These are phyloP conservation scores for Dorcus hopei DNA, from an alignment of 2,888 invertebrate genomes.

Conservation along the genomic window DNA sequence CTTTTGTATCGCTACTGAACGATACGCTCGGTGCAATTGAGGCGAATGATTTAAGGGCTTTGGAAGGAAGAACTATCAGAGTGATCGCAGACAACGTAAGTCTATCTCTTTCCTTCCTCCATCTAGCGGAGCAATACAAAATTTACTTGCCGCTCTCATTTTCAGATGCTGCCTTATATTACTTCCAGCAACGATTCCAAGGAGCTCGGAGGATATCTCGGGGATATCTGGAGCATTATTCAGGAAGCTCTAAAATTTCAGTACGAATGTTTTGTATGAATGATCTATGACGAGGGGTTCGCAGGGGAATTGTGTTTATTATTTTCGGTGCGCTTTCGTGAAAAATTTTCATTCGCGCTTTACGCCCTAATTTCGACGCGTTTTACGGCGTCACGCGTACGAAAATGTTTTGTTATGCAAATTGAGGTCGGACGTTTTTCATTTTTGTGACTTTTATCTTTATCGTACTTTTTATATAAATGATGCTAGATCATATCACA, in stretches of 20 bases:
- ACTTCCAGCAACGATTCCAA: constrained; percentile 33
- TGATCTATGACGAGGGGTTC: too few relatives aligned
- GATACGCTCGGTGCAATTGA: constrained; percentile 21
- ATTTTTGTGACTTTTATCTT: too few relatives aligned
- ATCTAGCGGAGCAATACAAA: constrained; percentile 28
- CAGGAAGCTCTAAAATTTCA: constrained; percentile 42
- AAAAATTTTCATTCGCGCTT: too few relatives aligned
- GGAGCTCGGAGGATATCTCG: constrained; percentile 44
- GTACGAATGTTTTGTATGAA: constrained; percentile 29
- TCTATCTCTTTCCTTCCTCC: constrained; percentile 4
- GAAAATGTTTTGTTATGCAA: too few relatives aligned
- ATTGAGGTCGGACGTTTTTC: too few relatives aligned
- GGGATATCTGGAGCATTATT: constrained; percentile 47
- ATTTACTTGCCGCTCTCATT: constrained; percentile 7
- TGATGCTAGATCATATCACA: too few relatives aligned
- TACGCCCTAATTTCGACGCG: too few relatives aligned
- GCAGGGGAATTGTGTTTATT: too few relatives aligned
- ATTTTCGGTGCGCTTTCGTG: too few relatives aligned
- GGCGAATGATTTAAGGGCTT: constrained; percentile 24
- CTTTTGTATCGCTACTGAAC: constrained; percentile 32
- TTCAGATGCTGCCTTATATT: constrained; percentile 45
- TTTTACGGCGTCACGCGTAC: too few relatives aligned
- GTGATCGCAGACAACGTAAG: constrained; percentile 41
- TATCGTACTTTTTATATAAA: too few relatives aligned
- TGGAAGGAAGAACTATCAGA: constrained; percentile 37